A percentile compares a stretch with the other conserved stretches of the same genome.
These are phyloP conservation scores for Scartelaos histophorus DNA, from an alignment of 2,113 vertebrate genomes.

Conservation along the genomic window DNA sequence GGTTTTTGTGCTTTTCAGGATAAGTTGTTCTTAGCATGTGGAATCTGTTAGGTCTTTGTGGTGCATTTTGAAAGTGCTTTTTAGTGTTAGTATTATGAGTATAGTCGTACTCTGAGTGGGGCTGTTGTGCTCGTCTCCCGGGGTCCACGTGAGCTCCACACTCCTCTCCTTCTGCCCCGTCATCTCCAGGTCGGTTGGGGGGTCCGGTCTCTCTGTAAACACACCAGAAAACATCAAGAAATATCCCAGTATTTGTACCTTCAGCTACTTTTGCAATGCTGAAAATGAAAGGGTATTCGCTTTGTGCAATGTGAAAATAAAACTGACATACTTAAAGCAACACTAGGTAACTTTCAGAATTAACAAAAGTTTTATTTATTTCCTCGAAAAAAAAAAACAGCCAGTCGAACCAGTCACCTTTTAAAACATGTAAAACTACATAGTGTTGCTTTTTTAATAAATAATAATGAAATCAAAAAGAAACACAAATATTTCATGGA, in stretches of 20 bases:
- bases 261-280: not conserved
- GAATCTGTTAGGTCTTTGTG: too few species aligned
- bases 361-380: too few species aligned
- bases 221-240: slow-evolving; percentile 8
- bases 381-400: too few species aligned
- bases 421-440: not conserved
- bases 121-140: slow-evolving; percentile 93
- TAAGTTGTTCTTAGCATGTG: too few species aligned
- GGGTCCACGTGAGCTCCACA: slow-evolving; percentile 88
- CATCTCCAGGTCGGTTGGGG: slow-evolving; percentile 90
- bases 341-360: not conserved
- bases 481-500: not conserved
- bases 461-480: not conserved
- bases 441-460: slow-evolving; percentile 1
- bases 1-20: too few species aligned
- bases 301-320: not conserved
- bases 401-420: too few species aligned
- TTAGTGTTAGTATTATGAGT: not conserved
- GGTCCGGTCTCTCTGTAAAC: slow-evolving; percentile 86
- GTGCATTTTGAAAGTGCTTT: too few species aligned
- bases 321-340: not conserved
- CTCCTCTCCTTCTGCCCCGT: slow-evolving; percentile 86
- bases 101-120: slow-evolving; percentile 77
- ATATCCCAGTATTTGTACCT: not conserved
- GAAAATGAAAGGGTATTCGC: not conserved